A percentile compares a stretch with the other conserved stretches of the same genome.
Conservation (phyloP, 2,888 invertebrate genomes). For the Calephelis perditalis region DNA sequence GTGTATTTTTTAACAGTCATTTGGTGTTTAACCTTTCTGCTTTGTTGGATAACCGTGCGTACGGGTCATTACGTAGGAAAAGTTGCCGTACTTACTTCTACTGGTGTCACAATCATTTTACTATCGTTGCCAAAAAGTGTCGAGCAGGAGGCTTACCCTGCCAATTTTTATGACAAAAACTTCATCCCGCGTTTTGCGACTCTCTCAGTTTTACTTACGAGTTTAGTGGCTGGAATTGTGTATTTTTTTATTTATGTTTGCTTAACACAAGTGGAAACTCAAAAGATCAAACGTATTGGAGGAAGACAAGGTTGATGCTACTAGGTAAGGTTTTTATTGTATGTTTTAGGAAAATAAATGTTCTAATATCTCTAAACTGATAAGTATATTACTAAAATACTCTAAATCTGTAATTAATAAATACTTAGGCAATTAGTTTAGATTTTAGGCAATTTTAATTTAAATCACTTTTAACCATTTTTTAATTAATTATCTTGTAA, state of each 20-base stretch:
- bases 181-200: slow-evolving; percentile 50
- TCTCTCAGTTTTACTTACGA: slow-evolving; percentile 46
- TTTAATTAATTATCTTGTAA: no score
- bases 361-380: no score
- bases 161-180: slow-evolving; percentile 70
- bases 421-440: no score
- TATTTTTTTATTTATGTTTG: slow-evolving; percentile 53
- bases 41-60: slow-evolving; percentile 81
- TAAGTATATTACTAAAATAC: no score
- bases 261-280: slow-evolving; percentile 51
- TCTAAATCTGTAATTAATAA: no score
- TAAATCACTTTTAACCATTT: no score
- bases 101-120: slow-evolving; percentile 77
- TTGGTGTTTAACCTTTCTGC: slow-evolving; percentile 80
- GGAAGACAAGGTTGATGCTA: background rate
- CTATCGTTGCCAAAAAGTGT: slow-evolving; percentile 78
- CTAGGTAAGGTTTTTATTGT: slow-evolving; percentile 17
- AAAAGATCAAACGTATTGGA: slow-evolving; percentile 52
- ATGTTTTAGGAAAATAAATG: no score
- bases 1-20: slow-evolving; percentile 81
- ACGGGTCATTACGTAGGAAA: slow-evolving; percentile 82
- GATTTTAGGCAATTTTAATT: no score
- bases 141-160: slow-evolving; percentile 42
- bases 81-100: slow-evolving; percentile 73
- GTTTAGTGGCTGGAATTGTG: slow-evolving; percentile 43